A percentile compares a stretch with the other conserved stretches of the same genome.
Conservation (phyloP, 2,797 vertebrate genomes). For the Simalia tracyae region DNA sequence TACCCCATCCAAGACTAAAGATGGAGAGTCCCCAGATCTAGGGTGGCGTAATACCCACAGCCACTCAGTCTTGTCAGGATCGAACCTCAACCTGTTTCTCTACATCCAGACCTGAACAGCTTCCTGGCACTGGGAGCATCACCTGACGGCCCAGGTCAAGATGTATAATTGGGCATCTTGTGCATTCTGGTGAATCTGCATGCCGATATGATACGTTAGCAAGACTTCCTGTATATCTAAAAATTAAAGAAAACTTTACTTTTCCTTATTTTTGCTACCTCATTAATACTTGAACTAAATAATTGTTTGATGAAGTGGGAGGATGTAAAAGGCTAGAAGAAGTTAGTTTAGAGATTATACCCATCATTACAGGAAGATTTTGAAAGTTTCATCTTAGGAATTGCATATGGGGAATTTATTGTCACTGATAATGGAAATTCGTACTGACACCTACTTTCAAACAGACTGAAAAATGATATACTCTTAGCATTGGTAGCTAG, state of each 20-base stretch:
- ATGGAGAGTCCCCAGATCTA: background rate
- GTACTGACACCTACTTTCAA: constrained; percentile 25
- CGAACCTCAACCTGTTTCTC: background rate
- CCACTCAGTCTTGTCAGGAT: background rate
- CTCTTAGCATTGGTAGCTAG: constrained; percentile 5
- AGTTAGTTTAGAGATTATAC: constrained; percentile 2
- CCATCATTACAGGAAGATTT: background rate
- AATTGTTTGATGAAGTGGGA: constrained; percentile 11
- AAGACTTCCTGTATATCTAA: background rate
- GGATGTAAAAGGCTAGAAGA: constrained; percentile 5
- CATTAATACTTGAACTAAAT: background rate
- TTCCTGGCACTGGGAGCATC: background rate
- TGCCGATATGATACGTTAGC: background rate
- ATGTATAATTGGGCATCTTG: background rate
- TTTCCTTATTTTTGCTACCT: background rate
- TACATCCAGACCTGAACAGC: background rate
- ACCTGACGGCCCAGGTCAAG: background rate
- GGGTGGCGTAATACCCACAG: background rate
- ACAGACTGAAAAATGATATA: constrained; percentile 11
- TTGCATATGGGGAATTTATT: constrained; percentile 10
- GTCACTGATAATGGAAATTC: constrained; percentile 6
- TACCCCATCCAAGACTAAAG: background rate
- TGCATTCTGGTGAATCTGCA: background rate
- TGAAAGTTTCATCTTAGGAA: constrained; percentile 10
- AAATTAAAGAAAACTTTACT: background rate